A percentile compares a stretch with the other conserved stretches of the same genome.
phyloP scores from a whole-genome alignment of 2,113 vertebrate genomes.

The Gavia stellata region DNA sequence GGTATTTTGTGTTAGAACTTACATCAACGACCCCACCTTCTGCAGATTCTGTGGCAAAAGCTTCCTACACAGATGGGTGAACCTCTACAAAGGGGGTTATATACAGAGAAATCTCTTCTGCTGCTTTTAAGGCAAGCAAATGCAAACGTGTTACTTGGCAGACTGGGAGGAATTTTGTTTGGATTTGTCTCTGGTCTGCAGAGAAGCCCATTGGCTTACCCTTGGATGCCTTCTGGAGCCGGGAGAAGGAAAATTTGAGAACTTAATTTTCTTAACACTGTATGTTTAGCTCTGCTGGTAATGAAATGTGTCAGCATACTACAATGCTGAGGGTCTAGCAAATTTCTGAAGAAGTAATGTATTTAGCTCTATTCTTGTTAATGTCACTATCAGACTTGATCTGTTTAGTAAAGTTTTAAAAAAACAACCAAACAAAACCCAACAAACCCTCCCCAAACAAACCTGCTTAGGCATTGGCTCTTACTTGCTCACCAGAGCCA shows the following conservation, averaged over 20 bases:
- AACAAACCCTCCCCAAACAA: background rate
- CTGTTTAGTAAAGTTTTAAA: background rate
- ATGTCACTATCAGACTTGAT: background rate
- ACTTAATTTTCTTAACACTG: background rate
- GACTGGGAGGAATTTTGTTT: background rate
- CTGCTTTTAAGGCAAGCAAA: background rate
- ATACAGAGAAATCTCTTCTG: background rate
- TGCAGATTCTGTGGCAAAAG: background rate
- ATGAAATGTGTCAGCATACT: background rate
- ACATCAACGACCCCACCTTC: background rate
- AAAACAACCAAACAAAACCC: background rate
- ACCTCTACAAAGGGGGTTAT: background rate
- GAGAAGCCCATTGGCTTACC: background rate
- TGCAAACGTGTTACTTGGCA: background rate
- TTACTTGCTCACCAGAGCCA: background rate
- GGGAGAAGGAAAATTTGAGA: background rate
- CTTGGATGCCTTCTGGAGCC: background rate
- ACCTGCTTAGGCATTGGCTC: background rate
- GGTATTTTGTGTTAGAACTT: background rate
- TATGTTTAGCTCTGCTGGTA: background rate
- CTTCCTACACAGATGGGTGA: background rate
- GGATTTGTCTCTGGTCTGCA: background rate
- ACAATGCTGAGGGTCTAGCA: background rate
- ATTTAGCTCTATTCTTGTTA: background rate
- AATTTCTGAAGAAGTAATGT: background rate